These are phyloP conservation scores for Brachionus sp. DNA, from an alignment of 1,140 invertebrate genomes.

Conservation along the genomic window DNA sequence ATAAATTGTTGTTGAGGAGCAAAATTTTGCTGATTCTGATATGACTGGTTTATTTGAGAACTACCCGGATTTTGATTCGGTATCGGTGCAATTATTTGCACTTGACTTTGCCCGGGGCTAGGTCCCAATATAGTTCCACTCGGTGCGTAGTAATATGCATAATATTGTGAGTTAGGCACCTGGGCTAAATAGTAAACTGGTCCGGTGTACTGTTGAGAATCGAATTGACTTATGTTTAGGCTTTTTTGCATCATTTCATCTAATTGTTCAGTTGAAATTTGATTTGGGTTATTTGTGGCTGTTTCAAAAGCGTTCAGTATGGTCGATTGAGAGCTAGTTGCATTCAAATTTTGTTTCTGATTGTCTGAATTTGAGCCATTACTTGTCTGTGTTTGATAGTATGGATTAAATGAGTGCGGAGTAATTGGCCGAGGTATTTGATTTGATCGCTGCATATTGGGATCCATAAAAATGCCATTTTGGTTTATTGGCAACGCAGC, in stretches of 20 bases:
- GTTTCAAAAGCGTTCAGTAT: slow-evolving; percentile 18
- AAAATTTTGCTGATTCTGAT: neutral
- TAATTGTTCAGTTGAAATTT: neutral
- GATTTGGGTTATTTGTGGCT: neutral
- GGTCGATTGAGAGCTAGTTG: neutral
- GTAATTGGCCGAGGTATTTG: neutral
- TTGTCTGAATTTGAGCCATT: neutral
- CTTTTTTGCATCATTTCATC: slow-evolving; percentile 34
- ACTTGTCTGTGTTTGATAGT: slow-evolving; percentile 3
- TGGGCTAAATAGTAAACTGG: slow-evolving; percentile 32
- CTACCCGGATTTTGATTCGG: neutral
- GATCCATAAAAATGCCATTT: slow-evolving; percentile 7
- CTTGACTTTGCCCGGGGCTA: neutral
- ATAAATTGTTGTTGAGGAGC: neutral
- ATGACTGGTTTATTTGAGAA: neutral
- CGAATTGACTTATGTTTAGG: neutral
- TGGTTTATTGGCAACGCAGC: neutral
- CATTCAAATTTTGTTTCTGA: neutral
- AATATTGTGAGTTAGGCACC: neutral
- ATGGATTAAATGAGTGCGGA: neutral
- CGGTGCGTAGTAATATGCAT: slow-evolving; percentile 8
- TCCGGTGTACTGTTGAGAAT: neutral
- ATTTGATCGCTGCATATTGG: neutral
- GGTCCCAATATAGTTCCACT: neutral
- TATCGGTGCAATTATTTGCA: neutral